These are phyloP conservation scores for Drosophila recens DNA, from an alignment of 2,888 invertebrate species.

Conservation along the genomic window DNA sequence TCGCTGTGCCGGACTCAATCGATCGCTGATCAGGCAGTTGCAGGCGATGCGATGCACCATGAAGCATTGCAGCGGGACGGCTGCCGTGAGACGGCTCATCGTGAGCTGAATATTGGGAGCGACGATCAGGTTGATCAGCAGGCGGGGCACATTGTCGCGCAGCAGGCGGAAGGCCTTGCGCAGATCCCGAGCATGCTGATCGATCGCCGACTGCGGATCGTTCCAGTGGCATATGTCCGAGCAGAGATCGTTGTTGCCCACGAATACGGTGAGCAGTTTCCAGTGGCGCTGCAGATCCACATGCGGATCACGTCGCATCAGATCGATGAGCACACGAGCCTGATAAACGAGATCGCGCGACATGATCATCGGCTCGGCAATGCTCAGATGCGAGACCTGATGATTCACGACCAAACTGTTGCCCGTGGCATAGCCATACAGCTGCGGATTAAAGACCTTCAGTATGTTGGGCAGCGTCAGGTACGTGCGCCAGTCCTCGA, in stretches of 20 bases:
- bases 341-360: conserved; percentile 79
- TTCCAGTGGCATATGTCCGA: conserved; percentile 86
- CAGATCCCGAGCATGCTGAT: conserved; percentile 86
- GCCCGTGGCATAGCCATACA: conserved; percentile 86
- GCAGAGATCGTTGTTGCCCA: conserved; percentile 88
- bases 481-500: conserved; percentile 86
- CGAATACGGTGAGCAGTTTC: conserved; percentile 88
- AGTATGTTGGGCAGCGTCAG: conserved; percentile 87
- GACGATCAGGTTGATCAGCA: conserved; percentile 75
- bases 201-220: conserved; percentile 81
- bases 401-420: conserved; percentile 74
- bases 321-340: conserved; percentile 72
- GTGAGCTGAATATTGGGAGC: conserved; percentile 71
- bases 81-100: conserved; percentile 50
- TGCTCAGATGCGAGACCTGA: conserved; percentile 69
- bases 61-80: conserved; percentile 64
- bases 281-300: conserved; percentile 87
- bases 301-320: conserved; percentile 72
- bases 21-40: conserved; percentile 74
- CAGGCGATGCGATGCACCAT: conserved; percentile 75
- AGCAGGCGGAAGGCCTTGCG: conserved; percentile 85
- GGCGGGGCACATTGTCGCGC: conserved; percentile 86
- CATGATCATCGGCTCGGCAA: conserved; percentile 84
- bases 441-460: conserved; percentile 88
- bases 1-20: conserved; percentile 38